Conservation (phyloP, 2,113 vertebrate species). For the Heterotilapia buettikoferi region DNA sequence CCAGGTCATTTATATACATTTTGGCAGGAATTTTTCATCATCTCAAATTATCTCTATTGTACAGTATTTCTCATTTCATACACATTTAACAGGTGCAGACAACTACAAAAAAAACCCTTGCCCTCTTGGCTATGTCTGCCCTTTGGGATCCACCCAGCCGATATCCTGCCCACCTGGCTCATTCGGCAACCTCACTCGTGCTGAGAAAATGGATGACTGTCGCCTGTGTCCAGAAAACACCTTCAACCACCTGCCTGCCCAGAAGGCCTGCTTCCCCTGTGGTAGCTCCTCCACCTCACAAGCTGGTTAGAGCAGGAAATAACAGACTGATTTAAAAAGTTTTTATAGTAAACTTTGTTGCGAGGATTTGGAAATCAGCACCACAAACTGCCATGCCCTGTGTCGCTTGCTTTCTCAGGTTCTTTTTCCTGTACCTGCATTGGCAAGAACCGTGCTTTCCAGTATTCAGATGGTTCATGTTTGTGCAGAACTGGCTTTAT, state of each 20-base stretch:
- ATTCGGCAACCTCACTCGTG: constrained; percentile 66
- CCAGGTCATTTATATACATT: constrained; percentile 61
- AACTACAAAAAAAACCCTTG: constrained; percentile 73
- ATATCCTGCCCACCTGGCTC: constrained; percentile 80
- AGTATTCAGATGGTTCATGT: constrained; percentile 86
- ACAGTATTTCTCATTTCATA: background rate
- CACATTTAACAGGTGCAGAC: constrained; percentile 69
- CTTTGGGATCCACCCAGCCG: constrained; percentile 62
- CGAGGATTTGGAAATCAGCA: background rate
- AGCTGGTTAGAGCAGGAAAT: constrained; percentile 65
- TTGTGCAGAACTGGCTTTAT: constrained; percentile 83
- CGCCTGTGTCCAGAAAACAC: constrained; percentile 79
- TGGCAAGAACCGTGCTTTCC: constrained; percentile 86
- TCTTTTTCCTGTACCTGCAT: constrained; percentile 78
- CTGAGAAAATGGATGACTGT: constrained; percentile 67
- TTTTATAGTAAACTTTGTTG: background rate
- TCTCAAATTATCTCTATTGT: background rate
- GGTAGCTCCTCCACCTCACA: constrained; percentile 83
- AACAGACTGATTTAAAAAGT: background rate
- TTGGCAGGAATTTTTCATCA: background rate
- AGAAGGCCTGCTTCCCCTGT: constrained; percentile 84
- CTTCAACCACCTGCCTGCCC: constrained; percentile 80
- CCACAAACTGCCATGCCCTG: background rate
- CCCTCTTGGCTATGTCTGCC: constrained; percentile 79
- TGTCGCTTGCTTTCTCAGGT: constrained; percentile 60